Base-by-base conservation (phyloP, 2,797 vertebrate genomes). In the Danio aesculapii region DNA sequence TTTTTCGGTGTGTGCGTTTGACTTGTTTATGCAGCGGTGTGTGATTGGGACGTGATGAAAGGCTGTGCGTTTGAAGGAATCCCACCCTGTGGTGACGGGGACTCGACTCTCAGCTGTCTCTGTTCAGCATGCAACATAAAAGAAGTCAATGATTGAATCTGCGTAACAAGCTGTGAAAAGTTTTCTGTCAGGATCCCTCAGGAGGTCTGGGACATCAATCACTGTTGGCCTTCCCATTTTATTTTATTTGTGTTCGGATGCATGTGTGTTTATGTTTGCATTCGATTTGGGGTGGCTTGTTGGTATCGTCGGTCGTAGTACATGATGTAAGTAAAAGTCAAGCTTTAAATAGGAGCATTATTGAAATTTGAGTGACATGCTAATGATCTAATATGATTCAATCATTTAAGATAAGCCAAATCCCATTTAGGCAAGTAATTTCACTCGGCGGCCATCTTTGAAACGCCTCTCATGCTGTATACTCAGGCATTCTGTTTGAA, bases 161-260 rank as follows among this genome's bases (percentile, higher is more conserved):
- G 76, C 85, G 87, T 81, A 84, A 85, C 81, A 82, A 64, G 82
- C 84, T 84, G 80, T 83, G 82, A 79, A 85, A 68, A 77, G 75
- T 82, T 70, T 63, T 76, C 82, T 82, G 39, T 72, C 41, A 19
- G 61, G 72, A 77, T 86, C 81, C 84, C 84, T 84, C 64, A 84
- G 81, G 86, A 84, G 87, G 77, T 84, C 17, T 12, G 77, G 62
- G 82, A 73, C 85, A 83, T 88, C 84, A 84, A 43, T 92, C 89
- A 79, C 75, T 61, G 41, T 84, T 85, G 83, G 73, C 83, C 78
- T 89, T 89, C 84, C 89, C 59, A 83, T 57, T 43, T 57, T 9
- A 81, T 30, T 75, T 62, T 53, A 11, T 30, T n/a, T 50, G 5
- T 21, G 55, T 67, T 53, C 66, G 74, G 13, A 16, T 81, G 52